A percentile compares a stretch with the other conserved stretches of the same genome.
Evolutionary conservation across 2,888 invertebrate genomes (phyloP).

Genomic region (Bugula neritina): DNA sequence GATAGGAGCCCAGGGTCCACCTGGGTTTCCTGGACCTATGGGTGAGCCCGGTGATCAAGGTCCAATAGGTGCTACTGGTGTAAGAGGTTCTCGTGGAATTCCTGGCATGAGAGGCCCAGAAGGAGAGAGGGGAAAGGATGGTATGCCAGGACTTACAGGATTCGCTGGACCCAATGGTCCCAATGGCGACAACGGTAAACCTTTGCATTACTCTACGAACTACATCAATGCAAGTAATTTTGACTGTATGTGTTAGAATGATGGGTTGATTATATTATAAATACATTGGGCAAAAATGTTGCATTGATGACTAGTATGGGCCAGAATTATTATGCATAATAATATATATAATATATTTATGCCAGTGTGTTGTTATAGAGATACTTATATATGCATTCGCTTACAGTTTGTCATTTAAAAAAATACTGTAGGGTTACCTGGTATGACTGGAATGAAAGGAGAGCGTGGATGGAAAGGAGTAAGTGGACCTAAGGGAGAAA

Average conservation of each 20-base stretch:
- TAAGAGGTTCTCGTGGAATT: neutral
- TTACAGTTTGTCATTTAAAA: too few species aligned
- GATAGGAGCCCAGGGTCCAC: slow-evolving; percentile 7
- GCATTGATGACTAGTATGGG: too few species aligned
- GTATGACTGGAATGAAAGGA: slow-evolving; percentile 21
- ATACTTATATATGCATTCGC: too few species aligned
- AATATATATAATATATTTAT: too few species aligned
- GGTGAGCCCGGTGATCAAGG: slow-evolving; percentile 19
- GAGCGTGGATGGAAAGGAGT: slow-evolving; percentile 10
- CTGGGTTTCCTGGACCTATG: slow-evolving; percentile 17
- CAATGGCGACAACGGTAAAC: slow-evolving; percentile 9
- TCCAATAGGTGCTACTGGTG: neutral
- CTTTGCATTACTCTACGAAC: neutral
- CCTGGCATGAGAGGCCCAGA: neutral
- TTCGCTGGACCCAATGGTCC: neutral
- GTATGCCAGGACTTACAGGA: slow-evolving; percentile 19
- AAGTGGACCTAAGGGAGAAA: slow-evolving; percentile 5
- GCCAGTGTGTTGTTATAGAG: too few species aligned
- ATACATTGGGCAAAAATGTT: too few species aligned
- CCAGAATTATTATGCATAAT: too few species aligned
- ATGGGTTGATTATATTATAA: too few species aligned
- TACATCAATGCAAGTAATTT: neutral
- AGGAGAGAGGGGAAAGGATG: slow-evolving; percentile 6
- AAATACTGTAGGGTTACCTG: neutral
- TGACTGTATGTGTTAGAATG: too few species aligned